Base-by-base conservation (phyloP, 2,888 invertebrate species). In the Psylliodes chrysocephalus region DNA sequence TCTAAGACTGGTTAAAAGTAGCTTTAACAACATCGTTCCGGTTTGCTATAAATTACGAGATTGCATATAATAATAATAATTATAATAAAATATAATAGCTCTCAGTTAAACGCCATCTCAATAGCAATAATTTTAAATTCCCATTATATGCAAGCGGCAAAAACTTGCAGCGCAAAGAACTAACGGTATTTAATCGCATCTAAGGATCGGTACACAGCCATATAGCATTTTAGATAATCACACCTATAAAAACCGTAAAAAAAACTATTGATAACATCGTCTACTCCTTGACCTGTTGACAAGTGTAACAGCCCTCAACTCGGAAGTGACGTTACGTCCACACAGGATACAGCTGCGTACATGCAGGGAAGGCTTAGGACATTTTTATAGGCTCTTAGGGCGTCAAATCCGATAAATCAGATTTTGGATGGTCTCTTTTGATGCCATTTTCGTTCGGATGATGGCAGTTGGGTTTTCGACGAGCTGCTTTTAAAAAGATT, bases 341-440 rank as follows among this genome's bases (percentile, higher is more conserved):
- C 46, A 68, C 75, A 73, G 76, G 76, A 76, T 75, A 71, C 76
- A 76, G 76, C 76, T 76, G 76, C 73, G 73, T 65, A 72, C 17
- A n/a, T 28, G 10, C 54, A 54, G 54, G 42, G 40, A 40, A 22
- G 54, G 42, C 54, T 10, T 54, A 17, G 6, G 14, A 28, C 1
- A 25, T 19, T 47, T 25, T 47, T 47, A 22, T 14, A 25, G 12
- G 18, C 25, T 47, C n/a, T 47, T 4, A 12, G 12, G n/a, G 12
- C 1, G 12, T 6, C 47, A 1, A 25, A 72, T 73, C 2, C 35
- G n/a, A 35, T 35, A 14, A 35, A 35, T 35, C 14, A 12, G 4
- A 35, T n/a, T 35, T 35, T 3, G 12, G 12, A 12, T 35, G 12
- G 35, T 35, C 10, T 35, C 12, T 35, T n/a, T n/a, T n/a, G 10